A percentile compares a stretch with the other conserved stretches of the same genome.
Conservation (phyloP, 2,113 vertebrate genomes). For the Oxyruncus cristatus region DNA sequence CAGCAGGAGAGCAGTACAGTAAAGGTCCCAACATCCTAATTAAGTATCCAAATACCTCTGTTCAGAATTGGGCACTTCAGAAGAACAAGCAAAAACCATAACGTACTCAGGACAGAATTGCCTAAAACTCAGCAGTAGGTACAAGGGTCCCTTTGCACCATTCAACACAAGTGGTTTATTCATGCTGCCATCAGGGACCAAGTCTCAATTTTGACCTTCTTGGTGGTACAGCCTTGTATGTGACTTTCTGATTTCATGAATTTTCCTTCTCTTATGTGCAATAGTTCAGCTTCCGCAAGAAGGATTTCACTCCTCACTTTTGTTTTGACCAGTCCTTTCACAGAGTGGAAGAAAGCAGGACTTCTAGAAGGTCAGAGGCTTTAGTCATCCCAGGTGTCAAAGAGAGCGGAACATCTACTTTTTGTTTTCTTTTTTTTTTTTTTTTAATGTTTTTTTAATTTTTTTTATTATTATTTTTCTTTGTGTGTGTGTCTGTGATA, state of each 20-base stretch:
- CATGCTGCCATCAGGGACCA: neutral
- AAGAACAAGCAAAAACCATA: neutral
- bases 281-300: neutral
- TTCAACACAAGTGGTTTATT: neutral
- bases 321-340: neutral
- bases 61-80: neutral
- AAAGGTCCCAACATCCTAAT: neutral
- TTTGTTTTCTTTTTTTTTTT: neutral
- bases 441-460: neutral
- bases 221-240: neutral
- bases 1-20: neutral
- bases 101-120: rapidly evolving
- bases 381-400: neutral
- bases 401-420: neutral
- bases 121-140: neutral
- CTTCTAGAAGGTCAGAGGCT: neutral
- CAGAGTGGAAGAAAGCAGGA: neutral
- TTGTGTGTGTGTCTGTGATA: rapidly evolving
- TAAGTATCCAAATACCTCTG: neutral
- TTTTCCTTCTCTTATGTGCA: neutral
- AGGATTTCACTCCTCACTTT: neutral
- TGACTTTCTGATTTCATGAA: neutral
- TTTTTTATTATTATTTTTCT: too few relatives aligned
- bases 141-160: neutral
- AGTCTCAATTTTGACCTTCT: neutral